Percentiles rank a stretch among this genome's conserved stretches.
These are phyloP conservation scores for Aphelenchoides besseyi DNA, from an alignment of 1,140 invertebrate species.

Conservation along the genomic window DNA sequence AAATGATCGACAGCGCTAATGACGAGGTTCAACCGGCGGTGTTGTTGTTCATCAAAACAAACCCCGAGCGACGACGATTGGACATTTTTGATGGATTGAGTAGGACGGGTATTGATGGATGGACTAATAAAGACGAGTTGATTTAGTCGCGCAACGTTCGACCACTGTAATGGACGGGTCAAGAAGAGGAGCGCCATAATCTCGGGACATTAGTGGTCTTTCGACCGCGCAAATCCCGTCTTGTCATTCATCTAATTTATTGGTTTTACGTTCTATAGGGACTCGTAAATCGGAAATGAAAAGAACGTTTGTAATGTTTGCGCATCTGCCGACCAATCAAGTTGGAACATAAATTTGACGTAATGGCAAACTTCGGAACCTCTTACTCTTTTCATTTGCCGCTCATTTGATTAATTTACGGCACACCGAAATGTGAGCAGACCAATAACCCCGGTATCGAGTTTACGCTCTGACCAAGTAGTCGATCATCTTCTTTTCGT, in stretches of 20 bases:
- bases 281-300: neutral
- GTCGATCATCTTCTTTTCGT: neutral
- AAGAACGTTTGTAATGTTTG: neutral
- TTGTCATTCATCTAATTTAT: neutral
- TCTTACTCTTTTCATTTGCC: neutral
- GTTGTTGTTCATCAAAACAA: conserved; percentile 15
- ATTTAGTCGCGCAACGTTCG: too few species aligned
- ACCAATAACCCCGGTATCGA: too few species aligned
- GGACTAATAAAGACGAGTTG: too few species aligned
- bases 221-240: neutral
- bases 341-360: neutral
- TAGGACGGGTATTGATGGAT: neutral
- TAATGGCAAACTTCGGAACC: neutral
- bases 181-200: neutral
- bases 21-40: too few species aligned
- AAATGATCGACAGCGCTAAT: too few species aligned
- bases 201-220: too few species aligned
- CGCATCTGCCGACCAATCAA: neutral
- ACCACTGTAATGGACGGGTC: neutral
- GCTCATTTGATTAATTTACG: neutral
- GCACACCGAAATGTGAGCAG: neutral
- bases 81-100: neutral
- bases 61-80: neutral
- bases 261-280: neutral
- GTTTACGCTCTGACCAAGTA: neutral